phyloP scores from a whole-genome alignment of 2,113 vertebrate genomes.

The Litocranius walleri region DNA sequence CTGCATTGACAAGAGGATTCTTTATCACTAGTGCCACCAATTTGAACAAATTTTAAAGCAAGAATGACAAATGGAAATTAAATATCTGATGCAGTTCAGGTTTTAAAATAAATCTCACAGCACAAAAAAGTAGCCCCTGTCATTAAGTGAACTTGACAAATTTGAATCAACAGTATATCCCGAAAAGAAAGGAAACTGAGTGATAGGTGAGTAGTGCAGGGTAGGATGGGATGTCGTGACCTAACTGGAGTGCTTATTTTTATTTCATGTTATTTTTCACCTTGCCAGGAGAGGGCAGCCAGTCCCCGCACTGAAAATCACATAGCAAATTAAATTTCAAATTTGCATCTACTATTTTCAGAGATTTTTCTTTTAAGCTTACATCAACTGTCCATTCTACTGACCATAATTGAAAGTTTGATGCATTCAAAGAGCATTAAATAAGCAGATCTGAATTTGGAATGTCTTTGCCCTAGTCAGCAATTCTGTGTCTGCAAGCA shows the following conservation, averaged over 20 bases:
- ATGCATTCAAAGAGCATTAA: background rate
- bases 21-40: background rate
- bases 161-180: background rate
- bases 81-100: background rate
- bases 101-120: background rate
- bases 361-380: background rate
- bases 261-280: background rate
- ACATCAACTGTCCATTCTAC: background rate
- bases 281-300: slow-evolving; percentile 61
- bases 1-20: background rate
- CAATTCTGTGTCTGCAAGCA: background rate
- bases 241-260: background rate
- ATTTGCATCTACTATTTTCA: background rate
- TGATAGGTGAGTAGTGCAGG: background rate
- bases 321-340: background rate
- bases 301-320: background rate
- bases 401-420: background rate
- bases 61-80: background rate
- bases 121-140: background rate
- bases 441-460: background rate
- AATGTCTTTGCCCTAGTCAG: background rate
- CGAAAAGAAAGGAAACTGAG: background rate
- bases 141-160: background rate
- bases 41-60: background rate
- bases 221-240: background rate